phyloP scores from a whole-genome alignment of 1,140 invertebrate genomes.

The Drosophila jambulina region DNA sequence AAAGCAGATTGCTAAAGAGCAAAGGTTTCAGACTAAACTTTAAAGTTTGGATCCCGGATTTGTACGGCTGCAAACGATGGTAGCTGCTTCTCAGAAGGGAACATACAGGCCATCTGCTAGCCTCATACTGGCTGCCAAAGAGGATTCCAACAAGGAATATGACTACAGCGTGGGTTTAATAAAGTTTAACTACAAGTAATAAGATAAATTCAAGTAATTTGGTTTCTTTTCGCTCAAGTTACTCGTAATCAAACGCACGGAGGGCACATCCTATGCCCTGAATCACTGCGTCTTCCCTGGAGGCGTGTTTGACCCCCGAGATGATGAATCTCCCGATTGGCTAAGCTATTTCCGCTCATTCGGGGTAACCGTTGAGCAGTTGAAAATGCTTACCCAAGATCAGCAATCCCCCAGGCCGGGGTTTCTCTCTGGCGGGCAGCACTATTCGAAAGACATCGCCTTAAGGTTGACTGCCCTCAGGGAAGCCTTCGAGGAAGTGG shows the following conservation, averaged over 20 bases:
- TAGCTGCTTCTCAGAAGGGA: neutral
- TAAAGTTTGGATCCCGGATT: slow-evolving; percentile 1
- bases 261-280: slow-evolving; percentile 89
- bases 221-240: slow-evolving; percentile 81
- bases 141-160: slow-evolving; percentile 39
- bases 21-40: slow-evolving; percentile 24
- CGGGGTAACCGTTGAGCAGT: slow-evolving; percentile 86
- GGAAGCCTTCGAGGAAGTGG: slow-evolving; percentile 96
- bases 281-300: slow-evolving; percentile 93
- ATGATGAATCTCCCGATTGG: slow-evolving; percentile 91
- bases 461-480: slow-evolving; percentile 93
- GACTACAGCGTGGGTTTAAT: slow-evolving; percentile 57
- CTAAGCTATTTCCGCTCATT: slow-evolving; percentile 88
- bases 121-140: slow-evolving; percentile 80
- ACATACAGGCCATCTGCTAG: slow-evolving; percentile 80
- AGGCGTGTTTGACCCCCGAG: slow-evolving; percentile 88
- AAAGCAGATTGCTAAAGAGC: neutral
- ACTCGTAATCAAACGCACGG: slow-evolving; percentile 89
- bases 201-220: neutral
- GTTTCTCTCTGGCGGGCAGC: slow-evolving; percentile 25
- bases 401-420: slow-evolving; percentile 48
- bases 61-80: slow-evolving; percentile 26
- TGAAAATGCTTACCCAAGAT: slow-evolving; percentile 86
- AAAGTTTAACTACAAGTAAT: neutral
- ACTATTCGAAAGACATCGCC: slow-evolving; percentile 88